A percentile compares a stretch with the other conserved stretches of the same genome.
These are phyloP conservation scores for Serinus canaria DNA, from an alignment of 2,113 vertebrate genomes.

Conservation along the genomic window DNA sequence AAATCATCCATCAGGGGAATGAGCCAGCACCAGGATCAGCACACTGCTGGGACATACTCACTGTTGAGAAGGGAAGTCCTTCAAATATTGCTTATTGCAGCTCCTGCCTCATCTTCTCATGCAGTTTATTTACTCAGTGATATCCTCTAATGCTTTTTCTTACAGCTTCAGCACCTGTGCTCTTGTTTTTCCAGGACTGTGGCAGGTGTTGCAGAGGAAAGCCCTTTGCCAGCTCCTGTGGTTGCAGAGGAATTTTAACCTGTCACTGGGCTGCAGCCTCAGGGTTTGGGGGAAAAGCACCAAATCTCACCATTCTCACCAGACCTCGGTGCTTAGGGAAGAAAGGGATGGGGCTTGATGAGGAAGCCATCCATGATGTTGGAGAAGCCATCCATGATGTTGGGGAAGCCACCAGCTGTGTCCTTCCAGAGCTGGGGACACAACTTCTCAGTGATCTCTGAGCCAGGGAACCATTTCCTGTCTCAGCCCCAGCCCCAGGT, in stretches of 20 bases:
- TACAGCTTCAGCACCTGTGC: neutral
- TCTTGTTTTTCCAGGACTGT: neutral
- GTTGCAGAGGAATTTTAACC: neutral
- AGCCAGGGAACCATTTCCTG: rapidly evolving
- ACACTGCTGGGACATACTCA: neutral
- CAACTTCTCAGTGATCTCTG: rapidly evolving
- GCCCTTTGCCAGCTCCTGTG: neutral
- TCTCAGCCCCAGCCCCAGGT: neutral
- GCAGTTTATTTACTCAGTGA: neutral
- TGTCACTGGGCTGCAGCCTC: neutral
- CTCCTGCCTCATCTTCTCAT: neutral
- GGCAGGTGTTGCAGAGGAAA: neutral
- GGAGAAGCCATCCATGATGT: neutral
- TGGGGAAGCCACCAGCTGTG: neutral
- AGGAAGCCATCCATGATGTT: neutral
- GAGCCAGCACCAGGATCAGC: slow-evolving; percentile 19
- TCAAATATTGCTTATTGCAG: neutral
- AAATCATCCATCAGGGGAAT: slow-evolving; percentile 44
- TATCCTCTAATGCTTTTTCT: neutral
- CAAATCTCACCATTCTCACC: neutral
- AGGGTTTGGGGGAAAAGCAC: neutral
- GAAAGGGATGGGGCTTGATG: neutral
- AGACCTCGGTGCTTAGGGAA: neutral
- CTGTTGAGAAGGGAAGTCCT: slow-evolving; percentile 8
- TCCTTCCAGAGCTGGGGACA: neutral